These are phyloP conservation scores for Opisthocomus hoazin DNA, from an alignment of 2,113 vertebrate species.

Conservation along the genomic window DNA sequence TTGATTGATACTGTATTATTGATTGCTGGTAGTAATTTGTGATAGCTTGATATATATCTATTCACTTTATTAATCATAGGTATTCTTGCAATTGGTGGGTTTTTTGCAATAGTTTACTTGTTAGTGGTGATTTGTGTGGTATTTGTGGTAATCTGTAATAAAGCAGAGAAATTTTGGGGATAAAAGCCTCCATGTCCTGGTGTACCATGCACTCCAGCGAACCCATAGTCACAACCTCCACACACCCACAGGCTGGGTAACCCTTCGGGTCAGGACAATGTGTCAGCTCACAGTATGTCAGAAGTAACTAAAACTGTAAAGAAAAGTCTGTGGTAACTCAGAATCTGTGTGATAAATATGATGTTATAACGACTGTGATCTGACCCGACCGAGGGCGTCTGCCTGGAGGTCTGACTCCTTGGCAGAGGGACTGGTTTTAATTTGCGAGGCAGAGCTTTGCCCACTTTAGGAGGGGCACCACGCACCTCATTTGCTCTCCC, in stretches of 20 bases:
- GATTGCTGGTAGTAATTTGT: neutral
- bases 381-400: neutral
- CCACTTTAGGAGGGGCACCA: neutral
- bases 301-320: neutral
- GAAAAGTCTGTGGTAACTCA: neutral
- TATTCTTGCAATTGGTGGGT: too few species aligned
- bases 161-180: neutral
- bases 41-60: neutral
- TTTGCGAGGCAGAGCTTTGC: neutral
- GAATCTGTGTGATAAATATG: neutral
- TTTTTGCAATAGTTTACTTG: neutral
- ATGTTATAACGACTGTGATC: neutral
- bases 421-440: neutral
- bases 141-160: neutral
- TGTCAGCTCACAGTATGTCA: neutral
- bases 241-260: neutral
- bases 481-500: neutral
- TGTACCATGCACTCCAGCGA: accelerated
- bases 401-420: neutral
- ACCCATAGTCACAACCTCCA: neutral
- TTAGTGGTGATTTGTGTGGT: neutral
- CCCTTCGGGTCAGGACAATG: too few species aligned
- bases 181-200: neutral
- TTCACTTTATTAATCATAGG: neutral
- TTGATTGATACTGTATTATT: neutral